phyloP scores from a whole-genome alignment of 2,888 invertebrate species.

The Cyaniris semiargus region DNA sequence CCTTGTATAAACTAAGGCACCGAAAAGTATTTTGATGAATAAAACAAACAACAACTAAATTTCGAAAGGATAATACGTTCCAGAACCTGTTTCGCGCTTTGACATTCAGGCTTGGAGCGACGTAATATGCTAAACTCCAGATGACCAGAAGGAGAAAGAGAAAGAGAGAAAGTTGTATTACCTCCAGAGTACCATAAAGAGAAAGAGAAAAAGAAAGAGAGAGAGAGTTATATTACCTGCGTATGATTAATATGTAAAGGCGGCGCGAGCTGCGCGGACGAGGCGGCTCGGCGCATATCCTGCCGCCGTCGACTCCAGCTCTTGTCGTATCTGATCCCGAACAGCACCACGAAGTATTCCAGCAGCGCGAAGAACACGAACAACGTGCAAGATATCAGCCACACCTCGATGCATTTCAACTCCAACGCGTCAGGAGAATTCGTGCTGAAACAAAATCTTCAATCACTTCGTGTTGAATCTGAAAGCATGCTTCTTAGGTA shows the following conservation, averaged over 20 bases:
- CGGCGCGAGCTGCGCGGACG: slow-evolving; percentile 68
- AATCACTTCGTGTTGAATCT: slow-evolving; percentile 18
- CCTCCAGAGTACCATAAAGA: neutral
- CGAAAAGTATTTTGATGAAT: neutral
- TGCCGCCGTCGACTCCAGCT: slow-evolving; percentile 79
- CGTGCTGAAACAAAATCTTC: slow-evolving; percentile 65
- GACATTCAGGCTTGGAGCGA: too few relatives aligned
- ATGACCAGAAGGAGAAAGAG: too few relatives aligned
- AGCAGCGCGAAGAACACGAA: slow-evolving; percentile 83
- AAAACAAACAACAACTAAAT: neutral
- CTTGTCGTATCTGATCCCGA: slow-evolving; percentile 84
- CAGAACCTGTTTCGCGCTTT: too few relatives aligned
- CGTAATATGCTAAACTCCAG: too few relatives aligned
- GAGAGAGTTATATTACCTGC: slow-evolving; percentile 51
- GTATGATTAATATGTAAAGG: slow-evolving; percentile 73
- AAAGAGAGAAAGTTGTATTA: too few relatives aligned
- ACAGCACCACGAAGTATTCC: slow-evolving; percentile 83
- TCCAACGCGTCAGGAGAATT: slow-evolving; percentile 83
- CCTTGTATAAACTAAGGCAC: neutral
- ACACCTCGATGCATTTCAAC: slow-evolving; percentile 83
- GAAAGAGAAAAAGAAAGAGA: neutral
- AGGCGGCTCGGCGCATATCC: slow-evolving; percentile 67
- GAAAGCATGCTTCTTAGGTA: neutral
- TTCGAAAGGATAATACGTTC: too few relatives aligned
- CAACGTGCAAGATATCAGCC: slow-evolving; percentile 83